These are phyloP conservation scores for Yponomeuta cagnagella DNA, from an alignment of 2,888 invertebrate genomes.

Conservation along the genomic window DNA sequence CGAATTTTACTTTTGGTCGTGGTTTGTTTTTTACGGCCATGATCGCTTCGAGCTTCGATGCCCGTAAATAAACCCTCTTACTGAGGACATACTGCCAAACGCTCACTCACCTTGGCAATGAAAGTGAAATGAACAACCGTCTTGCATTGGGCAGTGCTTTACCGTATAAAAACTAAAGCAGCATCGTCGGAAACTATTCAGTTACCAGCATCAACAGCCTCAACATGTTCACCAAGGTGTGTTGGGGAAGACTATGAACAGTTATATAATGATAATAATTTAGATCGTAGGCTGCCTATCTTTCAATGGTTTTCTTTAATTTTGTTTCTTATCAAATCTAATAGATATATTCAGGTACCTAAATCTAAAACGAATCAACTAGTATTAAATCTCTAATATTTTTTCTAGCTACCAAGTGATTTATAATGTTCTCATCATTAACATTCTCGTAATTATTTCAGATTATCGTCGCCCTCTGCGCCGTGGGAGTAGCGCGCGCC, in stretches of 20 bases:
- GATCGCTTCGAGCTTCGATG: too few species aligned
- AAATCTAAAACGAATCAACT: too few species aligned
- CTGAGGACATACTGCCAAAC: slow-evolving; percentile 19
- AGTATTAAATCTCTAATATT: too few species aligned
- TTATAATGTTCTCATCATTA: too few species aligned
- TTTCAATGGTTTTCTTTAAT: slow-evolving; percentile 18
- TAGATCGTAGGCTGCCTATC: too few species aligned
- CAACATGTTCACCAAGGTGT: slow-evolving; percentile 73
- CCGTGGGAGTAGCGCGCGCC: slow-evolving; percentile 76
- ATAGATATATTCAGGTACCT: too few species aligned
- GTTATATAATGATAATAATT: too few species aligned
- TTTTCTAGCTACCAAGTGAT: too few species aligned
- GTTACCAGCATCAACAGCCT: slow-evolving; percentile 65
- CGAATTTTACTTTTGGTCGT: too few species aligned
- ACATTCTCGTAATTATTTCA: slow-evolving; percentile 32
- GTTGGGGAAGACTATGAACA: background rate
- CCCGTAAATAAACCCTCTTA: background rate
- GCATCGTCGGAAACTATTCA: slow-evolving; percentile 63
- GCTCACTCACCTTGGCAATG: slow-evolving; percentile 66
- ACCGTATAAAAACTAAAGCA: slow-evolving; percentile 69
- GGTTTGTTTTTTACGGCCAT: too few species aligned
- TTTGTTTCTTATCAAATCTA: slow-evolving; percentile 20
- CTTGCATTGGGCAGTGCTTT: slow-evolving; percentile 42
- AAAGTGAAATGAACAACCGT: slow-evolving; percentile 53
- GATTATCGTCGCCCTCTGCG: slow-evolving; percentile 76